These are phyloP conservation scores for Perodicticus potto DNA, from an alignment of 2,797 vertebrate species.

Conservation along the genomic window DNA sequence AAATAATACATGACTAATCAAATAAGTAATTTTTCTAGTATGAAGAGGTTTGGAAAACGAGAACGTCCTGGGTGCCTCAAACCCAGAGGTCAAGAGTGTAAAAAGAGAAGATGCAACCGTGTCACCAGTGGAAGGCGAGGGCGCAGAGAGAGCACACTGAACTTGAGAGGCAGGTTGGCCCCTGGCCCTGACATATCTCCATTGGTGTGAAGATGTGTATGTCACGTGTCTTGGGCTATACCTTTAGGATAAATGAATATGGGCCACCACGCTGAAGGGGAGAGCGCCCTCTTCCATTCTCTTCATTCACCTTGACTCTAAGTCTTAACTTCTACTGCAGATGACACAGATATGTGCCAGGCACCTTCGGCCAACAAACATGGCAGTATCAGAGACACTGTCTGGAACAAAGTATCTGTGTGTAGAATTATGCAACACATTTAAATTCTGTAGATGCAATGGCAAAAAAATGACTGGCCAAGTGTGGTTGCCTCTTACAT, in stretches of 20 bases:
- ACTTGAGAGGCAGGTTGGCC: neutral
- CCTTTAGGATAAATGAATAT: neutral
- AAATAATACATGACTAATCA: neutral
- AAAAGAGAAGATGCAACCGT: neutral
- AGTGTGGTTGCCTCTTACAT: slow-evolving; percentile 47
- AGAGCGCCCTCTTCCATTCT: neutral
- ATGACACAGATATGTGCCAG: neutral
- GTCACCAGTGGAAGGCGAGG: neutral
- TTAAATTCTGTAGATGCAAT: slow-evolving; percentile 64
- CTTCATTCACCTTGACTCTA: slow-evolving; percentile 27
- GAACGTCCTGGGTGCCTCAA: neutral
- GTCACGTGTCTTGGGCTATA: neutral
- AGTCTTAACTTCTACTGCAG: slow-evolving; percentile 29
- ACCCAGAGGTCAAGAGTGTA: neutral
- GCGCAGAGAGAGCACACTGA: neutral
- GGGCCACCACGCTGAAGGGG: neutral
- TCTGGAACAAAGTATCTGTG: slow-evolving; percentile 60
- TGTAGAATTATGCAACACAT: slow-evolving; percentile 20
- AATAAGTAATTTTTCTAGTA: neutral
- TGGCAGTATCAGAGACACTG: neutral
- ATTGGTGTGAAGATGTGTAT: neutral
- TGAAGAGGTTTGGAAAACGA: neutral
- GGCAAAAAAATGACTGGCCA: slow-evolving; percentile 62
- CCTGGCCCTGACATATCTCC: neutral
- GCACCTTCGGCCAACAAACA: neutral